Conservation (phyloP, 2,797 vertebrate genomes). For the Heteromormyrus szaboi region DNA sequence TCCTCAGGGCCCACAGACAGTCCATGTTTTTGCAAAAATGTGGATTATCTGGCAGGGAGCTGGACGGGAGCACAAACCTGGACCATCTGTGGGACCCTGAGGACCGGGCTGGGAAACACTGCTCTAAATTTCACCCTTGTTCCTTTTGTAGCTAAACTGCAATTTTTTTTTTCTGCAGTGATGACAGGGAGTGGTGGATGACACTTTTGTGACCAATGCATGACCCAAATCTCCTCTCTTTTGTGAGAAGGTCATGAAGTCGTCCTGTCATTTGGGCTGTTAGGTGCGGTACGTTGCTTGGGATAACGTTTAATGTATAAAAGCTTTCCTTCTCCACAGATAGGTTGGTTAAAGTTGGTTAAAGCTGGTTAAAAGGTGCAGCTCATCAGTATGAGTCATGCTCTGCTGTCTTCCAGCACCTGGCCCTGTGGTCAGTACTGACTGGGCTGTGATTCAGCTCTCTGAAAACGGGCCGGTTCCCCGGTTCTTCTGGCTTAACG, state of each 20-base stretch:
- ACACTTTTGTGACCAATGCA: background rate
- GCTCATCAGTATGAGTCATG: background rate
- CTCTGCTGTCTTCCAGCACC: background rate
- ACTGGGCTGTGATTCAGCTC: background rate
- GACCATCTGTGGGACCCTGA: background rate
- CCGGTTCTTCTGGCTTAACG: background rate
- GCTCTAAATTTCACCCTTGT: background rate
- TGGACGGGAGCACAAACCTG: background rate
- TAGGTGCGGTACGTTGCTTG: background rate
- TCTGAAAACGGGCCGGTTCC: background rate
- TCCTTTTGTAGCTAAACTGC: background rate
- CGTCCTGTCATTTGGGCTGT: background rate
- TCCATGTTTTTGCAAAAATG: background rate
- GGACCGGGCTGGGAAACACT: background rate
- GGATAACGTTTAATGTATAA: background rate
- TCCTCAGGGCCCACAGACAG: background rate
- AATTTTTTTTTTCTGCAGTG: background rate
- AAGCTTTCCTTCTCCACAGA: background rate
- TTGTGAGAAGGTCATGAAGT: background rate
- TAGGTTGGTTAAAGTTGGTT: background rate
- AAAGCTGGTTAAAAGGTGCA: background rate
- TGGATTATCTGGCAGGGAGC: background rate
- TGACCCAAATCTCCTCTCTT: background rate
- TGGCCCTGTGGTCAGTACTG: background rate
- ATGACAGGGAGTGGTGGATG: background rate